A percentile compares a stretch with the other conserved stretches of the same genome.
Conservation (phyloP, 2,113 vertebrate species). For the Anoura caudifer region DNA sequence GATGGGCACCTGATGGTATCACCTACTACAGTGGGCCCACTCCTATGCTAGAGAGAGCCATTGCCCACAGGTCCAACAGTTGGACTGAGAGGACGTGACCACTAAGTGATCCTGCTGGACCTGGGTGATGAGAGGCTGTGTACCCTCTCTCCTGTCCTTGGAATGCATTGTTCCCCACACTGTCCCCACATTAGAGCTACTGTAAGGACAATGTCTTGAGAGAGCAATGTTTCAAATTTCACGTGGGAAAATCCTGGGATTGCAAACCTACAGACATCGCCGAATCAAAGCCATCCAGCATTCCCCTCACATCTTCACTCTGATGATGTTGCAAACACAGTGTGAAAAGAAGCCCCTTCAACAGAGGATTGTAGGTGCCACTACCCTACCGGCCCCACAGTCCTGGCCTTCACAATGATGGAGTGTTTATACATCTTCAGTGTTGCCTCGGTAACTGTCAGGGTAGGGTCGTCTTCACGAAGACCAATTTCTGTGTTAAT, state of each 20-base stretch:
- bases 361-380: constrained; percentile 94
- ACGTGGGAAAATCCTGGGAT: neutral
- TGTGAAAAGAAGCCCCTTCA: constrained; percentile 94
- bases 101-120: neutral
- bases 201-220: neutral
- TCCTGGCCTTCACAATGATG: constrained; percentile 91
- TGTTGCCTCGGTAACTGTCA: constrained; percentile 92
- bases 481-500: constrained; percentile 87
- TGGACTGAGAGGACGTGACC: neutral
- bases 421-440: constrained; percentile 97
- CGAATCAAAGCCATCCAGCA: neutral
- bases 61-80: neutral
- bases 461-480: constrained; percentile 91
- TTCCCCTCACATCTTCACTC: constrained; percentile 65
- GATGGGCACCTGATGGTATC: neutral
- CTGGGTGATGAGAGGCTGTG: neutral
- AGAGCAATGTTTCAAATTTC: neutral
- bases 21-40: neutral
- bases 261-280: neutral
- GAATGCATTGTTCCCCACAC: neutral
- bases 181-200: neutral
- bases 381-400: constrained; percentile 90
- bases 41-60: neutral
- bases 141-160: neutral
- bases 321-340: constrained; percentile 97